Base-by-base conservation (phyloP, 2,113 vertebrate genomes). In the Crocuta crocuta region DNA sequence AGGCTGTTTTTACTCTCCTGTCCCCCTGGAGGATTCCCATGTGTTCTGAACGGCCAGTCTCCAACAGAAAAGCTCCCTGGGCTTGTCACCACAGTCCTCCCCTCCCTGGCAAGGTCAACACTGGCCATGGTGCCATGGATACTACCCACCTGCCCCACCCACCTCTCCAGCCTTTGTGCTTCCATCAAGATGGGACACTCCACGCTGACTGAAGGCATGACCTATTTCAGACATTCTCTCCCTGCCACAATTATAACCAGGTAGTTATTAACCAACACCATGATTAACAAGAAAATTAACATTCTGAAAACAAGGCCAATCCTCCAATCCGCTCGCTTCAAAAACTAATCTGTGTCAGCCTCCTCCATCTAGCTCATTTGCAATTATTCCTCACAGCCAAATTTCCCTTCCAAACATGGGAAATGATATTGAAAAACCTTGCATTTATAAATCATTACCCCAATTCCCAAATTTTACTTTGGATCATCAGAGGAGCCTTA, bases 281-380 rank as follows among this genome's bases (percentile, higher is more conserved):
- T 98, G 87, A 93, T 96, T 97, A 97, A 81, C 24, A 95, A 76
- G 95, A 63, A 50, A 88, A 73, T 82, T 68, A 90, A 28, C 50
- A 5, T 50, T 97, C 97, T 97, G 85, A 90, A 97, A 83, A 96
- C 76, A 89, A 61, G 96, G 16, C 95, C 43, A 84, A 21, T 95
- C 95, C 13, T 81, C 92, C 33, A 50, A 33, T 96, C 97, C 8
- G 53, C 94, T 95, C 82, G 10, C 53, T 97, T 76, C 89, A 43
- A 9, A 95, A 81, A 91, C 31, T 23, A 82, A 95, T 80, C 78
- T 43, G 50, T 19, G 48, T 76, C 33, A 45, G 87, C 55, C 50
- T 70, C 83, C 2, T 66, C 61, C 4, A 63, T 35, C 33, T 76
- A 55, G 80, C 84, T 91, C 87, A 13, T 96, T 73, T 81, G 89